Base-by-base conservation (phyloP, 2,113 vertebrate genomes). In the Megaceryle maxima region DNA sequence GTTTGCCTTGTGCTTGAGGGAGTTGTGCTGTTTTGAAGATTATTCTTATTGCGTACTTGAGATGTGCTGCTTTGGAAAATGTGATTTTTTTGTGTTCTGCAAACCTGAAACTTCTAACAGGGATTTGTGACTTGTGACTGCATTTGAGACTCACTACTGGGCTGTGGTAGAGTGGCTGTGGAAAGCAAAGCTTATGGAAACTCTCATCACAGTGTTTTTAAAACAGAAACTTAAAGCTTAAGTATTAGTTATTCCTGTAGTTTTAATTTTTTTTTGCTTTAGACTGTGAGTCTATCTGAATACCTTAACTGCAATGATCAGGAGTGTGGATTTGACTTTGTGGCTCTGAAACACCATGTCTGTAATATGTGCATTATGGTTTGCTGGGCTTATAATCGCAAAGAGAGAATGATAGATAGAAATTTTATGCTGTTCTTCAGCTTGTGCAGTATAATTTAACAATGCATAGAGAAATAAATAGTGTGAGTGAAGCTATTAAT, bases 111-210 rank as follows among this genome's bases (percentile, higher is more conserved):
- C 39, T 88, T 44, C 26, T 60, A 20, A 44, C 16, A 16, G 31
- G 37, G 41, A 21, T 89, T 87, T 93, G 48, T 82, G 92, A 75
- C 76, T 88, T 78, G 50, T 53, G 66, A 24, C 64, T 66, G 83
- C 10, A 2, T 75, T 74, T 82, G 82, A 81, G 92, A 64, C 83
- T 95, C 41, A 33, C 31, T 79, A 64, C 53, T 10, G 8, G 33
- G 64, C 76, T 68, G 2, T 39, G 16, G 28, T 75, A 44, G 16
- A 57, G 44, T 43, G 57, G 13, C 37, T 78, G 41, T n/a, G 44
- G 68, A 75, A 74, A 68, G 59, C 31, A 90, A 83, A 79, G 41
- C 19, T 56, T 66, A 19, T 6, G 37, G 28, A 81, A 66, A 29
- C 29, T 37, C 35, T 83, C 8, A 41, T 51, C 48, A 13, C 24